Evolutionary conservation across 2,888 invertebrate genomes (phyloP), one percentile per base, ranked within the genome.

Genomic region (Eilema griseolum): DNA sequence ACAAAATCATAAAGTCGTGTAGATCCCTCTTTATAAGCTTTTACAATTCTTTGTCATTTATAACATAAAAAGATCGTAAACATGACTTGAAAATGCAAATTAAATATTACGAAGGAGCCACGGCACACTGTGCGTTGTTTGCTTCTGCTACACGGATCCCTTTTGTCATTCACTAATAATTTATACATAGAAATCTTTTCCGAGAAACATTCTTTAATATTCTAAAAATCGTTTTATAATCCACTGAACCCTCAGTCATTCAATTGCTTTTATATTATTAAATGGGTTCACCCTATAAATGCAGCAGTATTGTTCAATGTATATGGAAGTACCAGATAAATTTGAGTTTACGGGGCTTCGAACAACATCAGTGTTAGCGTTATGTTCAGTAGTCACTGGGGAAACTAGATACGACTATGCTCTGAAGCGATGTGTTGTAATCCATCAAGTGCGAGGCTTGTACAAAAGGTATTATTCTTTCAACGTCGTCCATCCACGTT

Each of bases 31-130:
- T 67, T 66, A 68, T 70, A 68, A 70, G 66, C 63, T 61, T 59
- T 70, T 66, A 60, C 24, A 72, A 61, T 74, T 72, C 74, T 69
- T 75, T 72, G 67, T 73, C 66, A 79, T 74, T 77, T 70, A 68
- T 57, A 28, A 73, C 76, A 75, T 77, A 81, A 81, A 81, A 80
- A 74, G 71, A 59, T 74, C 77, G 82, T 80, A 80, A 82, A 82
- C 72, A 76, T 75, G 72, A 75, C 70, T 76, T 74, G 63, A 74
- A 75, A 72, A 80, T 80, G 76, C 73, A 81, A 81, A 82, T 82
- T 80, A 80, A 82, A 82, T 76, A 76, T 82, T 78, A 72, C 65
- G 63, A 61, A 73, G 66, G 57, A 73, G 56, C 72, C 61, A 66
- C 52, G 62, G 60, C 70, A 52, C 61, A 46, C 24, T 72, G 60